Conservation (phyloP, 2,797 vertebrate genomes). For the Spinus pinus region DNA sequence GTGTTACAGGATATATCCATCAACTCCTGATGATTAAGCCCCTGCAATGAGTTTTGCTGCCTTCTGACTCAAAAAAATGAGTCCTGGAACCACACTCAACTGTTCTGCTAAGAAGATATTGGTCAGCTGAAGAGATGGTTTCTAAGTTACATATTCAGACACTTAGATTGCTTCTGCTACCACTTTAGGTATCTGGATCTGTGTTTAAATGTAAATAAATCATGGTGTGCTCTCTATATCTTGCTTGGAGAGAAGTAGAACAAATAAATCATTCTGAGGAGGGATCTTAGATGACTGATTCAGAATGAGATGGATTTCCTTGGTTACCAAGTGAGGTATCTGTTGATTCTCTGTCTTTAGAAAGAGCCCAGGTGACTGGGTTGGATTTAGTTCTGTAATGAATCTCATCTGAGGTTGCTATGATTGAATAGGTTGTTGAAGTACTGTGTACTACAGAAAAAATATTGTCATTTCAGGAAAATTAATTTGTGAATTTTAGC, state of each 20-base stretch:
- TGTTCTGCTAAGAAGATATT: background rate
- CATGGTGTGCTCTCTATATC: background rate
- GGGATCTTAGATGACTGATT: background rate
- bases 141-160: background rate
- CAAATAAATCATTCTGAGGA: background rate
- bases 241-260: background rate
- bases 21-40: background rate
- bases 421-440: background rate
- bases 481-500: background rate
- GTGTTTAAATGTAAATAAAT: background rate
- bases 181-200: background rate
- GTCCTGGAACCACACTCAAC: background rate
- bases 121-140: background rate
- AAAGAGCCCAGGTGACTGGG: background rate
- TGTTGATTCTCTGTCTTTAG: background rate
- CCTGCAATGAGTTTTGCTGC: background rate
- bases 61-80: background rate
- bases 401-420: background rate
- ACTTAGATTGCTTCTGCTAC: background rate
- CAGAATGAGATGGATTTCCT: background rate
- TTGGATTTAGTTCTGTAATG: background rate
- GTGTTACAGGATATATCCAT: background rate
- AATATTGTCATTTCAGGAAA: background rate
- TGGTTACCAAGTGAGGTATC: background rate
- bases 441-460: background rate